Conservation (phyloP, 1,140 invertebrate species). For the Conus betulinus region DNA sequence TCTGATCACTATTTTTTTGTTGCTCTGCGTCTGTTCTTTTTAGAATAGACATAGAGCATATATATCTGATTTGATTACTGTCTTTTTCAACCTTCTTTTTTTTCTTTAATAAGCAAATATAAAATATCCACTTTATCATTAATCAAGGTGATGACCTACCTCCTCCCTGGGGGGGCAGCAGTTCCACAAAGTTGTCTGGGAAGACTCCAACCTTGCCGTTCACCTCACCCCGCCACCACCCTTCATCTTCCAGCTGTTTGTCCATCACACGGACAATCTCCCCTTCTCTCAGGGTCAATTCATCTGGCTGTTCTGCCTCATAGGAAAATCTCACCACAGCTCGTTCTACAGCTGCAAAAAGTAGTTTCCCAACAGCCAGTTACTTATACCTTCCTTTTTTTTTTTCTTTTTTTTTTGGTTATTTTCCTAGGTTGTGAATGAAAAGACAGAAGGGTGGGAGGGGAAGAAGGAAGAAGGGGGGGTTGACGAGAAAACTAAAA, state of each 20-base stretch:
- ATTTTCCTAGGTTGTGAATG: no score
- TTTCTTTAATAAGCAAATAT: no score
- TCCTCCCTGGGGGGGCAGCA: conserved; percentile 67
- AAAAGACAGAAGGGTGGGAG: no score
- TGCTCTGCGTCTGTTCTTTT: no score
- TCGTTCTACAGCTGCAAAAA: conserved; percentile 47
- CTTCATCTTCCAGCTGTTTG: conserved; percentile 90
- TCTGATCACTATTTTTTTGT: no score
- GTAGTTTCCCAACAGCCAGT: neutral
- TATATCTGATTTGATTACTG: no score
- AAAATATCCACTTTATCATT: no score
- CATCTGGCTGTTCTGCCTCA: conserved; percentile 92
- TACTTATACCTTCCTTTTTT: neutral
- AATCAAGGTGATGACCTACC: conserved; percentile 42
- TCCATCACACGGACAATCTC: conserved; percentile 91
- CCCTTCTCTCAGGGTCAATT: conserved; percentile 88
- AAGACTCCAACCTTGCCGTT: conserved; percentile 93
- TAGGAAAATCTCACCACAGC: conserved; percentile 94
- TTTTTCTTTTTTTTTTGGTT: neutral
- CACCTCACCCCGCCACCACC: conserved; percentile 98
- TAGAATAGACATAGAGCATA: no score
- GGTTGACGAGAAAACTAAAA: no score
- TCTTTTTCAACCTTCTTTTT: no score
- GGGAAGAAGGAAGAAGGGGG: no score
- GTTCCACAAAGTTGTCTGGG: conserved; percentile 92